These are phyloP conservation scores for Xyrichtys novacula DNA, from an alignment of 2,797 vertebrate species.

Conservation along the genomic window DNA sequence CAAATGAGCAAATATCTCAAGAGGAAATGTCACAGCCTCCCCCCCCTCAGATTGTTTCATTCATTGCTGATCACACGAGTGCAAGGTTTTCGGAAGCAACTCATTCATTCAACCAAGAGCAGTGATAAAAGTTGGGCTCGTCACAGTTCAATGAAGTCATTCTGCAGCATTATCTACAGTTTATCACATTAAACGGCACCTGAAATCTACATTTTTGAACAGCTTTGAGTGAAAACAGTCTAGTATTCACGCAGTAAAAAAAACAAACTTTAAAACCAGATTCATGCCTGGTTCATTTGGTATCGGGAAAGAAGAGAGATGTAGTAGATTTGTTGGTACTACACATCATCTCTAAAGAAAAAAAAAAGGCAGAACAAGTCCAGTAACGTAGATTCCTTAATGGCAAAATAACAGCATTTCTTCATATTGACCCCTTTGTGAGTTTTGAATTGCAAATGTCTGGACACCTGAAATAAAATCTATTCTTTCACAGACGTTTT, in stretches of 20 bases:
- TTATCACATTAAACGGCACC: slow-evolving; percentile 31
- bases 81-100: slow-evolving; percentile 11
- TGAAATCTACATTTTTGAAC: slow-evolving; percentile 20
- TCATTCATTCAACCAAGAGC: slow-evolving; percentile 18
- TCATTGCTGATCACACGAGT: slow-evolving; percentile 28
- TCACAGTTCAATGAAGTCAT: slow-evolving; percentile 37
- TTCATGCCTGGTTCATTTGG: slow-evolving; percentile 30
- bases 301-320: not conserved
- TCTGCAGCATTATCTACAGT: slow-evolving; percentile 37
- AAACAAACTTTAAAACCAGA: slow-evolving; percentile 7
- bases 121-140: slow-evolving; percentile 22
- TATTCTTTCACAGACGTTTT: not conserved
- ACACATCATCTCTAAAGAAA: not conserved
- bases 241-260: slow-evolving; percentile 7
- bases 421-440: not conserved
- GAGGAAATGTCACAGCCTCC: slow-evolving; percentile 15
- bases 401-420: slow-evolving; percentile 42
- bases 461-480: slow-evolving; percentile 6
- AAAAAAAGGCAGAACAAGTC: slow-evolving; percentile 9
- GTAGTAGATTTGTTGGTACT: slow-evolving; percentile 22
- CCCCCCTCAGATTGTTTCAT: slow-evolving; percentile 17
- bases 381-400: slow-evolving; percentile 48
- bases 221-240: slow-evolving; percentile 18
- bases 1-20: slow-evolving; percentile 16
- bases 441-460: not conserved